Evolutionary conservation across 2,797 vertebrate species (phyloP).

Genomic region (Coregonus suidteri): DNA sequence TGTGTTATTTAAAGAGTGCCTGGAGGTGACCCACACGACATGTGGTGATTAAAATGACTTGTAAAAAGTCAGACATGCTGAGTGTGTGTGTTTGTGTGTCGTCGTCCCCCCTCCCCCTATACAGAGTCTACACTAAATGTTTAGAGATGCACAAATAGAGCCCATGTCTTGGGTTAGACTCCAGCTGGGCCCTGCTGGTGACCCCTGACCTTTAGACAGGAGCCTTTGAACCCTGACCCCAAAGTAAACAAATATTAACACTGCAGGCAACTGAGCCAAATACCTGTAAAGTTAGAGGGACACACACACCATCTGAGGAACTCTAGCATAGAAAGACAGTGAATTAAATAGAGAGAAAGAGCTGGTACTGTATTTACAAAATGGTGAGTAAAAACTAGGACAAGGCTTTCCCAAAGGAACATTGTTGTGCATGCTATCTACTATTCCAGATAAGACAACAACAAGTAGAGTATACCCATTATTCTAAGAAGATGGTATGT

Average conservation of each 20-base stretch:
- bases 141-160: background rate
- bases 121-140: no score
- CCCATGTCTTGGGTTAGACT: background rate
- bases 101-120: background rate
- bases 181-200: background rate
- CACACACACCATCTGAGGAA: background rate
- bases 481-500: background rate
- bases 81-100: conserved; percentile 3
- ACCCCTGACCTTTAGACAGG: background rate
- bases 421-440: conserved; percentile 45
- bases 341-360: conserved; percentile 46
- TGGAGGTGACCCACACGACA: background rate
- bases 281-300: background rate
- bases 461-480: conserved; percentile 24
- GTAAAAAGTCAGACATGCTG: conserved; percentile 11
- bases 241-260: background rate
- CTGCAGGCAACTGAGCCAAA: background rate
- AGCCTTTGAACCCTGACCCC: background rate
- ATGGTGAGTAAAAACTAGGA: conserved; percentile 54
- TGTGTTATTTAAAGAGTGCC: background rate
- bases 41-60: background rate
- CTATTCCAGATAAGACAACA: conserved; percentile 34
- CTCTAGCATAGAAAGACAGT: conserved; percentile 29
- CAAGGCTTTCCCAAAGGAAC: conserved; percentile 53
- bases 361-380: conserved; percentile 52